Percentiles rank a stretch among this genome's conserved stretches.
These are phyloP conservation scores for Denticeps clupeoides DNA, from an alignment of 2,797 vertebrate genomes.

Conservation along the genomic window DNA sequence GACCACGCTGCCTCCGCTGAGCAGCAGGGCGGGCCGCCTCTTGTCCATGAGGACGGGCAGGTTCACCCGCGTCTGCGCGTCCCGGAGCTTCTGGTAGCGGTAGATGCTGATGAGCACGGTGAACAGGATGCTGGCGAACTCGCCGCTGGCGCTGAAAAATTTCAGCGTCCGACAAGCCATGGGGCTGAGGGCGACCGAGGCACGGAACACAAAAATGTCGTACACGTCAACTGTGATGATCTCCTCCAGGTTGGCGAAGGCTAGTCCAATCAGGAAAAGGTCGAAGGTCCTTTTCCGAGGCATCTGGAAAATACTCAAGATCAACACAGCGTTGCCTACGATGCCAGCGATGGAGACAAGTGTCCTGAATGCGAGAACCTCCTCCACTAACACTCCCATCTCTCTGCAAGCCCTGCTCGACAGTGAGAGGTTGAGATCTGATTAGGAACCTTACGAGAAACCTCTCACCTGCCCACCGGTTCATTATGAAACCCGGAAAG, in stretches of 20 bases:
- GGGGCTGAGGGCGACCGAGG: rapidly evolving
- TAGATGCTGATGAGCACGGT: constrained; percentile 57
- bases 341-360: constrained; percentile 43
- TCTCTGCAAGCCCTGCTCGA: neutral
- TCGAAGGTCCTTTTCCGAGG: constrained; percentile 52
- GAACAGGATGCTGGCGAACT: constrained; percentile 53
- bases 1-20: constrained; percentile 29
- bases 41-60: constrained; percentile 46
- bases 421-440: neutral
- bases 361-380: constrained; percentile 29
- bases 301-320: constrained; percentile 35
- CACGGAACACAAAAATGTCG: constrained; percentile 8
- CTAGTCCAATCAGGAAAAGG: constrained; percentile 52
- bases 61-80: constrained; percentile 33
- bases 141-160: constrained; percentile 44
- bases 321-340: constrained; percentile 46
- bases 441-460: constrained; percentile 17
- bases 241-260: constrained; percentile 49
- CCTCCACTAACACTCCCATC: constrained; percentile 26
- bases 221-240: constrained; percentile 48
- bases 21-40: constrained; percentile 24
- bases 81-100: constrained; percentile 60
- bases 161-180: constrained; percentile 40
- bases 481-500: constrained; percentile 44
- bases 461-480: constrained; percentile 37